Conservation (phyloP, 2,797 vertebrate species). For the Euthynnus affinis region DNA sequence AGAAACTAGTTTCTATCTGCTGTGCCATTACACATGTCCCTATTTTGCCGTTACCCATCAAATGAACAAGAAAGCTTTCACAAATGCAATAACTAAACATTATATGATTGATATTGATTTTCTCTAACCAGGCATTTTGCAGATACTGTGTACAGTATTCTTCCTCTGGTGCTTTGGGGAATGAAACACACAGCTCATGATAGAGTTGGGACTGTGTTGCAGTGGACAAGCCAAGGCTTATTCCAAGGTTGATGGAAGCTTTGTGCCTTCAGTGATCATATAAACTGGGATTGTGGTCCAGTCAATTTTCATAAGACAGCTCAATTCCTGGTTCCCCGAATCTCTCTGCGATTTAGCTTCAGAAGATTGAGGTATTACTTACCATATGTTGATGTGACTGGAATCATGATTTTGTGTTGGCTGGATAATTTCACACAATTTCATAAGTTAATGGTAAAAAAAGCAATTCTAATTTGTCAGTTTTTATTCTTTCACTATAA, state of each 20-base stretch:
- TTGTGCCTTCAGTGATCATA: neutral
- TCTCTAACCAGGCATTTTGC: neutral
- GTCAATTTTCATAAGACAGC: constrained; percentile 9
- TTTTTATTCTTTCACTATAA: too few relatives aligned
- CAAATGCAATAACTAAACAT: neutral
- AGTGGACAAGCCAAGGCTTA: neutral
- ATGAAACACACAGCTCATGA: neutral
- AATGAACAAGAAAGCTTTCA: neutral
- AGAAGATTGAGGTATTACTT: constrained; percentile 12
- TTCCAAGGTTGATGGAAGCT: neutral
- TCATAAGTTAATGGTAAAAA: too few relatives aligned
- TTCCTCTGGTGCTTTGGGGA: neutral
- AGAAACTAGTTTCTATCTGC: neutral
- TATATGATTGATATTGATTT: constrained; percentile 3
- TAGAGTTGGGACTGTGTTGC: neutral
- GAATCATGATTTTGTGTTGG: constrained; percentile 20
- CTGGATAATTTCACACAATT: constrained; percentile 13
- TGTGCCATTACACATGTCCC: neutral
- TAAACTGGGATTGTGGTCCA: constrained; percentile 21
- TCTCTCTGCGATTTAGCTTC: constrained; percentile 7
- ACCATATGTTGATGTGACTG: constrained; percentile 20
- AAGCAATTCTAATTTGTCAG: neutral
- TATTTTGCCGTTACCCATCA: neutral
- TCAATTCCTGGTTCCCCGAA: neutral
- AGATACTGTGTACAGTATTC: neutral